Conservation (phyloP, 2,113 vertebrate species). For the Aegotheles bennettii region DNA sequence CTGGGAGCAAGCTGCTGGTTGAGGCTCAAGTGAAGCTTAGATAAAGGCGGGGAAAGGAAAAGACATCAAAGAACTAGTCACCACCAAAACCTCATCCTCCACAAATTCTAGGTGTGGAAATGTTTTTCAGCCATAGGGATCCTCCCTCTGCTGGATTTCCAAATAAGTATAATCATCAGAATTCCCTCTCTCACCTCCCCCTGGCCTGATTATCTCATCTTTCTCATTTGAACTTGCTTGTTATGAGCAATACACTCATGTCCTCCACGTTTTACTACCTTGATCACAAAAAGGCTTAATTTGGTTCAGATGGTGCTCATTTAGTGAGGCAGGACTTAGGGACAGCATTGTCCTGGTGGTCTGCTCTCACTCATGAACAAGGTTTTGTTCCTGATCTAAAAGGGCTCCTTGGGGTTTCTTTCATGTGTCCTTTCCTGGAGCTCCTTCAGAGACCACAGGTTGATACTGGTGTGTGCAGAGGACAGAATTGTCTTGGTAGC, state of each 20-base stretch:
- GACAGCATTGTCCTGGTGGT: background rate
- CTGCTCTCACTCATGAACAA: background rate
- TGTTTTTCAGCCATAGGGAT: slow-evolving; percentile 37
- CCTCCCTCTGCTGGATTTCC: slow-evolving; percentile 40
- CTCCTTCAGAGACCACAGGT: background rate
- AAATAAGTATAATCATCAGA: slow-evolving; percentile 48
- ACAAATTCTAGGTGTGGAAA: slow-evolving; percentile 63
- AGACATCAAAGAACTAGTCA: slow-evolving; percentile 54
- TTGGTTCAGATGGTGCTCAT: background rate
- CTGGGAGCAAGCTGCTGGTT: slow-evolving; percentile 52
- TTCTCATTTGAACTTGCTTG: slow-evolving; percentile 23
- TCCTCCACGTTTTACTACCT: background rate
- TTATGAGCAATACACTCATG: background rate
- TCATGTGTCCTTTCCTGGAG: background rate
- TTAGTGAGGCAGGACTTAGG: background rate
- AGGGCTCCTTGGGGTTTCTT: background rate
- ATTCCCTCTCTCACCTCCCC: slow-evolving; percentile 48
- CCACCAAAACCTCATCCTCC: slow-evolving; percentile 53
- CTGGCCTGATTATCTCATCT: slow-evolving; percentile 44
- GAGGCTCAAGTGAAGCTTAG: slow-evolving; percentile 31
- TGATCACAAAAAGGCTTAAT: background rate
- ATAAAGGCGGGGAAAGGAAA: slow-evolving; percentile 36
- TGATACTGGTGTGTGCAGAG: background rate
- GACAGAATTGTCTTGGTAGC: background rate
- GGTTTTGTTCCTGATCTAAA: background rate